Evolutionary conservation across 2,888 invertebrate species (phyloP), one percentile per base, ranked within the genome.

Genomic region (Lysandra coridon): DNA sequence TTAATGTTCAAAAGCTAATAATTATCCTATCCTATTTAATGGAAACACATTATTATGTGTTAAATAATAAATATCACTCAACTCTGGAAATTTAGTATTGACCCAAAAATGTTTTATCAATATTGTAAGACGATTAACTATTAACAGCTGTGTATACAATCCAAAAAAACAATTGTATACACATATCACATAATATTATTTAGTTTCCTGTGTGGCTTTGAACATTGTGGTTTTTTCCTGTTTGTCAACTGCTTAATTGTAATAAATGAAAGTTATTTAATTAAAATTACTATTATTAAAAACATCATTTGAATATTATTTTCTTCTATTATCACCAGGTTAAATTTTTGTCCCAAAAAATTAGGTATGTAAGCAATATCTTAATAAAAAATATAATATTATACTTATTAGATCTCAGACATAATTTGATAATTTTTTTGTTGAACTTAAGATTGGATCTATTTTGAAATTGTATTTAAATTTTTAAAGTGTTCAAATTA

Each of bases 291-390:
- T 14, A 69, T 17, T 1, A 69, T 69, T 33, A 37, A 69, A 69
- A 33, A 64, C 64, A 69, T 30, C 5, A 69, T 69, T 69, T 69
- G 33, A 69, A 37, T 69, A 69, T 69, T 14, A 69, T 69, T 69
- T 33, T 33, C 33, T 17, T 57, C 3, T 37, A 33, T 37, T 69
- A 33, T 17, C 33, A 69, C 33, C 69, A 33, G 33, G 69, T 33
- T 37, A 17, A 33, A 37, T 23, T 30, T 7, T 14, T 69, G 6
- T 33, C 33, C 10, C 0, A 33, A 10, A 12, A 33, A 33, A 33
- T 33, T 69, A 69, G 33, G 37, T 69, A 69, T 69, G 69, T 69
- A n/a, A 37, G 4, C 33, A 69, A 64, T 64, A 30, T 30, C 12
- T 30, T 64, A 5, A 4, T 64, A 30, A 30, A 64, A 12, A 62